Evolutionary conservation across 2,888 invertebrate species (phyloP).

Genomic region (Euzophera pinguis): DNA sequence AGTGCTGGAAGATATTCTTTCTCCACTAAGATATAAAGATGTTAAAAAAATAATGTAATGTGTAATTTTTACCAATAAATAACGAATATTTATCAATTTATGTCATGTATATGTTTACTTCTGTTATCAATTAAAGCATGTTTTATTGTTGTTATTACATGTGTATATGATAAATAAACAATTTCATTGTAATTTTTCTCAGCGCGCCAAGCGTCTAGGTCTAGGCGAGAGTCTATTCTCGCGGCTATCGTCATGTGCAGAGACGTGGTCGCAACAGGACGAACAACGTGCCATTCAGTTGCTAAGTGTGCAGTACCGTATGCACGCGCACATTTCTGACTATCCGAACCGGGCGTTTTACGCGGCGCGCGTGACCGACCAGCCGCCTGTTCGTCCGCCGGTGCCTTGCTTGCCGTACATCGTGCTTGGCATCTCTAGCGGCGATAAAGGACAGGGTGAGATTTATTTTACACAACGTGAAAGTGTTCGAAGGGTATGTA

Average conservation of each 20-base stretch:
- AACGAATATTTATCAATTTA: too few species aligned
- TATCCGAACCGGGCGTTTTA: slow-evolving; percentile 91
- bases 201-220: slow-evolving; percentile 85
- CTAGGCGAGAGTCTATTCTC: slow-evolving; percentile 88
- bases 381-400: slow-evolving; percentile 30
- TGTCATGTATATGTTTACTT: too few species aligned
- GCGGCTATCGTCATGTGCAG: slow-evolving; percentile 82
- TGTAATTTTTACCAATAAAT: too few species aligned
- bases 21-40: too few species aligned
- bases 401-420: slow-evolving; percentile 52
- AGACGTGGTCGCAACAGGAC: slow-evolving; percentile 42
- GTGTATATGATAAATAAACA: too few species aligned
- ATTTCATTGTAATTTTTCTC: slow-evolving; percentile 29
- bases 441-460: slow-evolving; percentile 57
- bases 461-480: too few species aligned
- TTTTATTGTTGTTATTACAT: too few species aligned
- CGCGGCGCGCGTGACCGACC: slow-evolving; percentile 66
- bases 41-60: too few species aligned
- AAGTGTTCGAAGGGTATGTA: too few species aligned
- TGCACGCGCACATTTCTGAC: slow-evolving; percentile 88
- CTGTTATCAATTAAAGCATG: too few species aligned
- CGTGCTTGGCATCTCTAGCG: slow-evolving; percentile 52
- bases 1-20: too few species aligned
- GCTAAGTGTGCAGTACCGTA: slow-evolving; percentile 88
- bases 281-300: slow-evolving; percentile 64